Base-by-base conservation (phyloP, 2,888 invertebrate genomes). In the Bugulina stolonifera region DNA sequence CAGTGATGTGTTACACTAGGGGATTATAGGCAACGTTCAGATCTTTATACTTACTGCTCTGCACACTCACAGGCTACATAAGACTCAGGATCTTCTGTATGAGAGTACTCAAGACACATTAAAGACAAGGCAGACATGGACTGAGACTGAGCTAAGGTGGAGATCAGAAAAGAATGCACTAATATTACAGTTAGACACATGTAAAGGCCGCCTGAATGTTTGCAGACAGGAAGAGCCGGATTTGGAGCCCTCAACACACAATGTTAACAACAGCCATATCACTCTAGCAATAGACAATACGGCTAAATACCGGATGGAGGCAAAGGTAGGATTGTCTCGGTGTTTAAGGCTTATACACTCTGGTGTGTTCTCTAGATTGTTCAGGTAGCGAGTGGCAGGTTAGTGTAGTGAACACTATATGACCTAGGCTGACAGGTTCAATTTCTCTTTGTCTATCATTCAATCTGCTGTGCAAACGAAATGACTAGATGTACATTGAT, bases 61-160 rank as follows among this genome's bases (percentile, higher is more conserved):
- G 18, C 18, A 18, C 5, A 18, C 18, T 43, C 43, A 43, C 77
- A 84, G 84, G 74, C 76, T 85, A 71, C 82, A 84, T 75, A 82
- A 84, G 76, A 82, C 84, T 1, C 84, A 85, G 75, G 83, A 85
- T 72, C 76, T 84, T n/a, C 76, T 85, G 73, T 84, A 85, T 76
- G 83, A 82, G 74, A 82, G 82, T 74, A 85, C 84, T 1, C 80
- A 81, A 75, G 85, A 85, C 72, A 82, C 83, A 72, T 77, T 85
- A 18, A 80, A 82, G 72, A 76, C 81, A 69, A 77, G 84, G 18
- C 81, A 81, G 73, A 81, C 82, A 72, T 81, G 81, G 43, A 77
- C 82, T 18, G 77, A 78, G 5, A 79, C 80, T 43, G 85, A 85
- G 75, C 76, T 80, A 18, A 75, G 77, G 32, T 85, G 83, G 84